These are phyloP conservation scores for Larimichthys crocea DNA, from an alignment of 2,113 vertebrate species.

Conservation along the genomic window DNA sequence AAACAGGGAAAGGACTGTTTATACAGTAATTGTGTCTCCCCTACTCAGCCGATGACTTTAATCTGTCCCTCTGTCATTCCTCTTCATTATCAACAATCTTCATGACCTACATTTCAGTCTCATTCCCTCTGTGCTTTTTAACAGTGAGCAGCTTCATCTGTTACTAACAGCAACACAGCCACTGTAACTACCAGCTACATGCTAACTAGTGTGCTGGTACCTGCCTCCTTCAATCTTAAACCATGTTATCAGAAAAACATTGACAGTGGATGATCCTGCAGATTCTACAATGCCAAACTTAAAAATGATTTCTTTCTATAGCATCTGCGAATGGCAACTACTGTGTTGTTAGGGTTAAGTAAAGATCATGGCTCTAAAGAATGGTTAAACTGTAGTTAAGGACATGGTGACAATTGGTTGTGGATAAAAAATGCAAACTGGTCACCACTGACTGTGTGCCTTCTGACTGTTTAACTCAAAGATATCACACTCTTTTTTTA, in stretches of 20 bases:
- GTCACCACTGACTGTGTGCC: too few species aligned
- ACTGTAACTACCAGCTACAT: not conserved
- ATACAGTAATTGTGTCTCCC: not conserved
- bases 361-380: not conserved
- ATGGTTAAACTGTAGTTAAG: too few species aligned
- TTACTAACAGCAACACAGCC: too few species aligned
- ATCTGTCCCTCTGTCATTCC: not conserved
- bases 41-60: not conserved
- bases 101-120: not conserved
- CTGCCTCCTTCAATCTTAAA: not conserved
- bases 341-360: not conserved
- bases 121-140: not conserved
- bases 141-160: not conserved
- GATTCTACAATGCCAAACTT: not conserved
- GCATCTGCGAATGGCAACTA: not conserved
- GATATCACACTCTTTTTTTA: too few species aligned
- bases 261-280: too few species aligned
- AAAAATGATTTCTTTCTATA: not conserved
- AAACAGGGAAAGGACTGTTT: not conserved
- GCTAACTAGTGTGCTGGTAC: not conserved
- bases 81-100: not conserved
- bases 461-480: too few species aligned
- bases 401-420: too few species aligned
- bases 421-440: not conserved
- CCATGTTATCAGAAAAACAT: not conserved